Percentiles rank a stretch among this genome's conserved stretches.
These are phyloP conservation scores for Platorchestia sp. DNA, from an alignment of 1,140 invertebrate genomes.

Conservation along the genomic window DNA sequence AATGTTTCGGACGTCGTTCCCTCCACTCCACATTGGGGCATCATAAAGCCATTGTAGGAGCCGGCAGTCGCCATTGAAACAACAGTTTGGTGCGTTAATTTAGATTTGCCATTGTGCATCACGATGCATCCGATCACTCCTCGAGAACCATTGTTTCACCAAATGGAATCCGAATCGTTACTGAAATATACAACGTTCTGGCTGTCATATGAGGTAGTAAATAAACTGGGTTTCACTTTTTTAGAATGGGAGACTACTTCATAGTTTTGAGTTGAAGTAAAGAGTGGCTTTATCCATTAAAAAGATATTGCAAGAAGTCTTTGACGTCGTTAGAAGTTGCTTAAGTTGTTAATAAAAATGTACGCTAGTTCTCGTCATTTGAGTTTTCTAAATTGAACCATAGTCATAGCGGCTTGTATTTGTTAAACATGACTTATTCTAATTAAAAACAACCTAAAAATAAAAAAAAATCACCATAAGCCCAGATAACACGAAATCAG, in stretches of 20 bases:
- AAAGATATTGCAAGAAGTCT: not conserved
- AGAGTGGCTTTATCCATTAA: not conserved
- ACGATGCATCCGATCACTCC: slow-evolving; percentile 37
- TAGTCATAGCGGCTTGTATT: too few relatives aligned
- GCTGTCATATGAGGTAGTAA: not conserved
- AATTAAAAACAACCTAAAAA: too few relatives aligned
- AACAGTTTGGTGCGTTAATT: slow-evolving; percentile 51
- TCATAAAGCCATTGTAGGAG: slow-evolving; percentile 42
- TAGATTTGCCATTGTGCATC: slow-evolving; percentile 55
- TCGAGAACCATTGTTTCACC: slow-evolving; percentile 11
- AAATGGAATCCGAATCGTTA: slow-evolving; percentile 30
- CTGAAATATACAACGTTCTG: not conserved
- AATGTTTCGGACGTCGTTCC: not conserved
- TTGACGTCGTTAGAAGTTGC: not conserved
- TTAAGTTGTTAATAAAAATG: too few relatives aligned
- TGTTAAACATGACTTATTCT: too few relatives aligned
- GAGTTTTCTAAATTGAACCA: too few relatives aligned
- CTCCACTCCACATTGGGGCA: slow-evolving; percentile 32
- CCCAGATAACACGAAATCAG: too few relatives aligned
- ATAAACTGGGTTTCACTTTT: not conserved
- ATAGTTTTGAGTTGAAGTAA: not conserved
- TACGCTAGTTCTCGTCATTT: too few relatives aligned
- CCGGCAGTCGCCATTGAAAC: slow-evolving; percentile 32
- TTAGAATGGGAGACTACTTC: not conserved
- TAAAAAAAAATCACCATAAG: too few relatives aligned